These are phyloP conservation scores for Anoplopoma fimbria DNA, from an alignment of 2,113 vertebrate species.

Conservation along the genomic window DNA sequence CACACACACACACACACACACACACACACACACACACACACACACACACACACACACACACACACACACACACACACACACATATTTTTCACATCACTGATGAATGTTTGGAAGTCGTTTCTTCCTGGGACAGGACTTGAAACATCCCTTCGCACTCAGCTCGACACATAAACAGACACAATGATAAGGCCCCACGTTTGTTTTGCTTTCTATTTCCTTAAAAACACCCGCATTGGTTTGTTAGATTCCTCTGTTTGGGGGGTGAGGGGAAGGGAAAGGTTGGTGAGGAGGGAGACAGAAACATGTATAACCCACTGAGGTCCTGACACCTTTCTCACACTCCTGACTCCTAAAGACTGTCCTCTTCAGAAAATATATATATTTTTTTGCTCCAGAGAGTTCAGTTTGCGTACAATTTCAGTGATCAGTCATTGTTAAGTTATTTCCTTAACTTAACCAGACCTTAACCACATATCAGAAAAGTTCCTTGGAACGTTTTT, in stretches of 20 bases:
- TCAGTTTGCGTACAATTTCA: too few species aligned
- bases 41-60: constrained; percentile 21
- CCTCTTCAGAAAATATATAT: too few species aligned
- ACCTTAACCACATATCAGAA: too few species aligned
- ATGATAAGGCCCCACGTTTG: constrained; percentile 34
- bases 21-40: constrained; percentile 24
- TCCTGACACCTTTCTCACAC: constrained; percentile 12
- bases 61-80: not conserved
- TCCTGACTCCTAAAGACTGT: too few species aligned
- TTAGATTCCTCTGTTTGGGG: not conserved
- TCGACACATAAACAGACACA: constrained; percentile 40
- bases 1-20: not conserved
- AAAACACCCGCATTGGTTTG: constrained; percentile 3
- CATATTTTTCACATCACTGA: constrained; percentile 53
- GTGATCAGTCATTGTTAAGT: too few species aligned
- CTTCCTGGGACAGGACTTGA: constrained; percentile 72
- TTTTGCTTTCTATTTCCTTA: constrained; percentile 40
- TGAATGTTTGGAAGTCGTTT: constrained; percentile 65
- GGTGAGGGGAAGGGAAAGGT: not conserved
- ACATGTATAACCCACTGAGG: not conserved
- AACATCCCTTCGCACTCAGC: constrained; percentile 56
- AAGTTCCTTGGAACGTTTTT: too few species aligned
- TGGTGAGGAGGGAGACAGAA: not conserved
- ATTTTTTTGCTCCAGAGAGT: too few species aligned
- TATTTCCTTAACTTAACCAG: too few species aligned